A percentile compares a stretch with the other conserved stretches of the same genome.
phyloP scores from a whole-genome alignment of 2,888 invertebrate species.

The Ethmia dodecea region DNA sequence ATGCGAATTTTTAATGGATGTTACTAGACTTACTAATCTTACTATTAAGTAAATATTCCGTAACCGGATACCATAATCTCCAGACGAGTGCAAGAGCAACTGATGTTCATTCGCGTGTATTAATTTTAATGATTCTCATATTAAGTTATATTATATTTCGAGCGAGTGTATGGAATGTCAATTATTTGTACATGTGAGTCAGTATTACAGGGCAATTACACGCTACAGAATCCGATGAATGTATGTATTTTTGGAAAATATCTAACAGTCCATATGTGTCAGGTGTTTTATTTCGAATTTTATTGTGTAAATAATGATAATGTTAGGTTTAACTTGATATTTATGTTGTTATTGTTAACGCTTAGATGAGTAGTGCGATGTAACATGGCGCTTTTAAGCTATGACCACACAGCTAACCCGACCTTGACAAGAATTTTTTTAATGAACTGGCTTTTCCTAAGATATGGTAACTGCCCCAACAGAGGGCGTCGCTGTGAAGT shows the following conservation, averaged over 20 bases:
- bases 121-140: slow-evolving; percentile 40
- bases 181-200: slow-evolving; percentile 62
- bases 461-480: too few species aligned
- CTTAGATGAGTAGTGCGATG: too few species aligned
- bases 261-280: too few species aligned
- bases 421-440: too few species aligned
- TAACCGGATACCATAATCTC: slow-evolving; percentile 47
- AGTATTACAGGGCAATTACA: slow-evolving; percentile 68
- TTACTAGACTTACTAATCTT: too few species aligned
- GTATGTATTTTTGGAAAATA: slow-evolving; percentile 23
- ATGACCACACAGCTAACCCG: too few species aligned
- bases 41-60: slow-evolving; percentile 22
- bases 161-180: slow-evolving; percentile 42
- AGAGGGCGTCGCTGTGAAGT: too few species aligned
- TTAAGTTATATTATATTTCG: slow-evolving; percentile 21
- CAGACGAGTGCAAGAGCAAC: slow-evolving; percentile 23
- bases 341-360: slow-evolving; percentile 32
- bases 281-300: slow-evolving; percentile 31
- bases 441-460: too few species aligned
- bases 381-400: too few species aligned
- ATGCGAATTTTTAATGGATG: slow-evolving; percentile 66
- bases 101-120: slow-evolving; percentile 18
- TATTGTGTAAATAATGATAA: slow-evolving; percentile 44
- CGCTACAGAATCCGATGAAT: slow-evolving; percentile 1
- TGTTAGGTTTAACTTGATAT: slow-evolving; percentile 29